Percentiles rank a stretch among this genome's conserved stretches.
These are phyloP conservation scores for Tokudaia muenninki DNA, from an alignment of 2,797 vertebrate genomes.

Conservation along the genomic window DNA sequence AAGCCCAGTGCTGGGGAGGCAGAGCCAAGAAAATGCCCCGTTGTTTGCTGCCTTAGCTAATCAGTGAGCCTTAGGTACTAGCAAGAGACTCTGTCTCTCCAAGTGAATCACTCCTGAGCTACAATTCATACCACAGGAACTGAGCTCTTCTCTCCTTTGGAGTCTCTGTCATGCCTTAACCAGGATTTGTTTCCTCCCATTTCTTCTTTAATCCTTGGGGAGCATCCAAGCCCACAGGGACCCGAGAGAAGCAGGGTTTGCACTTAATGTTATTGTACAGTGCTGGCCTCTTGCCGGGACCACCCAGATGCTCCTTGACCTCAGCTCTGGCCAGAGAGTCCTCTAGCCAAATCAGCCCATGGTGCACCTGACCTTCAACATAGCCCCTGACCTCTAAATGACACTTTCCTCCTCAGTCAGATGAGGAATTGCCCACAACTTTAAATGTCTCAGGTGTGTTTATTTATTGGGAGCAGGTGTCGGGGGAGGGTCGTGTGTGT, in stretches of 20 bases:
- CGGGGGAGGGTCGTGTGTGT: no score
- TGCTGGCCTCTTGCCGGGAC: neutral
- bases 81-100: neutral
- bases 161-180: neutral
- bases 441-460: neutral
- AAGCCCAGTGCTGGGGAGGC: neutral
- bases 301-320: neutral
- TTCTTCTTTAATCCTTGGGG: neutral
- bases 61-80: neutral
- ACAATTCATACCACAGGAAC: neutral
- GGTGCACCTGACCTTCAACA: neutral
- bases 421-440: neutral
- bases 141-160: neutral
- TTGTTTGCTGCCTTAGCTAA: neutral
- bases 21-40: neutral
- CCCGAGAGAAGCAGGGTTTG: neutral
- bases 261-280: neutral
- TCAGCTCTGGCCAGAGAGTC: neutral
- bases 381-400: neutral
- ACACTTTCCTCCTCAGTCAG: constrained; percentile 3
- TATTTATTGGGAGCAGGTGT: neutral
- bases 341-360: neutral
- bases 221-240: neutral
- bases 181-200: neutral
- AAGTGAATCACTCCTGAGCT: neutral